phyloP scores from a whole-genome alignment of 2,888 invertebrate species.

The Melanargia galathea region DNA sequence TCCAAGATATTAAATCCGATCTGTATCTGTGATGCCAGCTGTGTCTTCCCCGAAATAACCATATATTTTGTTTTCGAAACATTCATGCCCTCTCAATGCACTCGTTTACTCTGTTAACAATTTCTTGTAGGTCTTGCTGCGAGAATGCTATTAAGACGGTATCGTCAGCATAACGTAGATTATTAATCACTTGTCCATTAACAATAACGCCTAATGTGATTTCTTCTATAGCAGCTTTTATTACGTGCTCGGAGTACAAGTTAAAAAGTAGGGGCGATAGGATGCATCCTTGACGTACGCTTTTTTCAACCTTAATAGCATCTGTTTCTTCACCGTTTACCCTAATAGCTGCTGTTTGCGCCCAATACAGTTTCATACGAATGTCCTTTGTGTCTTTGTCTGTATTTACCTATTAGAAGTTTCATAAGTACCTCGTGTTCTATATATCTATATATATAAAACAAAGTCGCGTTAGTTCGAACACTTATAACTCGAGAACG shows the following conservation, averaged over 20 bases:
- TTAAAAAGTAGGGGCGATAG: slow-evolving; percentile 29
- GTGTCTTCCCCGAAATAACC: slow-evolving; percentile 3
- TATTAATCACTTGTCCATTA: slow-evolving; percentile 24
- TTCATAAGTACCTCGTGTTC: slow-evolving; percentile 1
- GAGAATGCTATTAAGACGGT: slow-evolving; percentile 24
- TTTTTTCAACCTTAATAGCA: slow-evolving; percentile 7
- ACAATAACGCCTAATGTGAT: background rate
- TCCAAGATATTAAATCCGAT: no score
- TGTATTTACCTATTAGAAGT: background rate
- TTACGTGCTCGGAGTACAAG: slow-evolving; percentile 25
- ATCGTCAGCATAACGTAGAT: slow-evolving; percentile 26
- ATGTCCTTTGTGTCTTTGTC: background rate
- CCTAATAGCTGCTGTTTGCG: background rate
- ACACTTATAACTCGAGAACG: no score
- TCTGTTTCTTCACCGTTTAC: no score
- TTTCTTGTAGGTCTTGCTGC: slow-evolving; percentile 23
- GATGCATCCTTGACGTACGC: slow-evolving; percentile 32
- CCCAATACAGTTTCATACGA: background rate
- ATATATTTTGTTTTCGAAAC: slow-evolving; percentile 14
- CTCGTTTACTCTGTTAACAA: slow-evolving; percentile 20
- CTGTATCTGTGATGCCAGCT: background rate
- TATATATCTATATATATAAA: no score
- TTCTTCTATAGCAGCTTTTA: background rate
- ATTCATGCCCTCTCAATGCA: slow-evolving; percentile 10
- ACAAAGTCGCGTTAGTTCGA: no score